Conservation (phyloP, 2,797 vertebrate genomes). For the Syngnathus rostellatus region DNA sequence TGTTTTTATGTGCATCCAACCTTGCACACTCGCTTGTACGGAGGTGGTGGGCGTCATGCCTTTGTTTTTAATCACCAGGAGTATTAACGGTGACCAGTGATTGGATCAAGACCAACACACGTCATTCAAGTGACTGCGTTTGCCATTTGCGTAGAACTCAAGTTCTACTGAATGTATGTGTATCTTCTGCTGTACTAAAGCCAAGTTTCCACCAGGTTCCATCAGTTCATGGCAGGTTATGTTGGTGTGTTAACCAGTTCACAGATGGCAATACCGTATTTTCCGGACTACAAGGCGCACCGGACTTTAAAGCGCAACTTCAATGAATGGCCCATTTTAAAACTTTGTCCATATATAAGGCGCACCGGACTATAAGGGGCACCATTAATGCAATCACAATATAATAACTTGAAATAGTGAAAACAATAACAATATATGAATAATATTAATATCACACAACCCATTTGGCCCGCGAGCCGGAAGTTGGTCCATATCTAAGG, state of each 20-base stretch:
- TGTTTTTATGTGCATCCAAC: conserved; percentile 15
- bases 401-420: no score
- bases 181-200: background rate
- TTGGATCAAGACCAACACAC: background rate
- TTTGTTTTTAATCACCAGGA: background rate
- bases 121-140: background rate
- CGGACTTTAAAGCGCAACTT: no score
- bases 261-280: background rate
- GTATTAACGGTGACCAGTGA: background rate
- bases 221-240: background rate
- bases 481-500: no score
- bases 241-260: background rate
- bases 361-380: no score
- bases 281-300: no score
- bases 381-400: no score
- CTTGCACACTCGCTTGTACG: conserved; percentile 2
- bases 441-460: no score
- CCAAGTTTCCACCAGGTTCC: background rate
- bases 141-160: background rate
- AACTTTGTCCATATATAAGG: no score
- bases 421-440: no score
- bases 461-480: no score
- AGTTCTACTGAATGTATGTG: background rate
- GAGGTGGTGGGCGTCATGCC: background rate
- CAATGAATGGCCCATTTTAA: no score